Evolutionary conservation across 92 coral and sea anemone species (phyloP), one percentile per base, ranked within the genome.

Genomic region (Epizoanthus ramosus): DNA sequence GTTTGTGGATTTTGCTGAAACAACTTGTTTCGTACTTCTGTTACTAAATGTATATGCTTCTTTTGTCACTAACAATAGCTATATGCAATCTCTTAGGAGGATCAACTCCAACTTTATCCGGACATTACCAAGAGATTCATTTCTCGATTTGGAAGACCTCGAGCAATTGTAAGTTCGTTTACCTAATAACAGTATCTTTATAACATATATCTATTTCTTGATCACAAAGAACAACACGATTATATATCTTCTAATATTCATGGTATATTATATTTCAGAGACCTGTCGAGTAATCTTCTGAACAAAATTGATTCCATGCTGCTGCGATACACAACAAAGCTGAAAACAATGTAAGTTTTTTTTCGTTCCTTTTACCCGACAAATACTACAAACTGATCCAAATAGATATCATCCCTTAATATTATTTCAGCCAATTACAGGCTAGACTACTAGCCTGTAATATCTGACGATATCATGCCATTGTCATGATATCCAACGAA

Each of bases 221-320:
- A 43, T 43, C 9, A 6, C 10, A 43, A 43, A 6, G 50, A 6
- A 10, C 50, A 43, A 6, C 7, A 8, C 50, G 10, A 43, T 9
- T 43, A 10, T 9, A 1, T 6, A 19, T 68, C 9, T 14, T 0
- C 12, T 68, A 12, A 5, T 23, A 1, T 4, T 8, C 8, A 6
- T 39, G 10, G 2, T 6, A 77, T 52, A 31, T 70, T 43, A 61
- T 59, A 54, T 73, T 28, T 12, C 24, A 86, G 89, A 31, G 89
- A 86, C 64, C 31, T 86, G 41, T 86, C 89, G 5, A 58, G 79
- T 52, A 74, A 74, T 39, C 80, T 74, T n/a, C 25, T 74, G 66
- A 54, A 13, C 39, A 57, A 57, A 21, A 74, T 74, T 53, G 80
- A 74, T 74, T 6, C 66, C 25, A 74, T 33, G 47, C 17, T 74